These are phyloP conservation scores for Erebia palarica DNA, from an alignment of 2,888 invertebrate species.

Conservation along the genomic window DNA sequence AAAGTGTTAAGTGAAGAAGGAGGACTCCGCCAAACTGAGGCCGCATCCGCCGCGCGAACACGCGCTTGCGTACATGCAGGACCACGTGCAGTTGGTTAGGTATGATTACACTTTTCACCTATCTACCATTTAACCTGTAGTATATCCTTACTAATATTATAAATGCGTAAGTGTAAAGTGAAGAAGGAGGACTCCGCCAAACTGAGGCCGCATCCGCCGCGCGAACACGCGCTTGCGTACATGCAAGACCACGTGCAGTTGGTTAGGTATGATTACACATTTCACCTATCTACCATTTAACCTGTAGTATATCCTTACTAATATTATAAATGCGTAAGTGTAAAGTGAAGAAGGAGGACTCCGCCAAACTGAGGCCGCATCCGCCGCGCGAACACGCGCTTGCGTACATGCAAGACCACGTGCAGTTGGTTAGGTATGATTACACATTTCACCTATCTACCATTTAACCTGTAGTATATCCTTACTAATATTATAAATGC, in stretches of 20 bases:
- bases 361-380: conserved; percentile 84
- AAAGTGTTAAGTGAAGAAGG: conserved; percentile 94
- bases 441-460: not conserved
- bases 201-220: conserved; percentile 82
- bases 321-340: no score
- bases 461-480: no score
- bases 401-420: conserved; percentile 91
- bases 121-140: no score
- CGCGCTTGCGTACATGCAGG: conserved; percentile 87
- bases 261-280: conserved; percentile 76
- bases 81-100: conserved; percentile 91
- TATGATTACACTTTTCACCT: conserved; percentile 46
- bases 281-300: not conserved
- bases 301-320: no score
- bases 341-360: conserved; percentile 94
- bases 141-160: no score
- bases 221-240: conserved; percentile 85
- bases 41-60: conserved; percentile 84
- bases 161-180: no score
- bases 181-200: conserved; percentile 92
- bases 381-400: conserved; percentile 84
- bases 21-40: conserved; percentile 87
- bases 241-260: conserved; percentile 92
- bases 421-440: conserved; percentile 86
- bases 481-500: no score